Conservation (phyloP, 2,113 vertebrate genomes). For the Pseudorhombus dupliciocellatus region DNA sequence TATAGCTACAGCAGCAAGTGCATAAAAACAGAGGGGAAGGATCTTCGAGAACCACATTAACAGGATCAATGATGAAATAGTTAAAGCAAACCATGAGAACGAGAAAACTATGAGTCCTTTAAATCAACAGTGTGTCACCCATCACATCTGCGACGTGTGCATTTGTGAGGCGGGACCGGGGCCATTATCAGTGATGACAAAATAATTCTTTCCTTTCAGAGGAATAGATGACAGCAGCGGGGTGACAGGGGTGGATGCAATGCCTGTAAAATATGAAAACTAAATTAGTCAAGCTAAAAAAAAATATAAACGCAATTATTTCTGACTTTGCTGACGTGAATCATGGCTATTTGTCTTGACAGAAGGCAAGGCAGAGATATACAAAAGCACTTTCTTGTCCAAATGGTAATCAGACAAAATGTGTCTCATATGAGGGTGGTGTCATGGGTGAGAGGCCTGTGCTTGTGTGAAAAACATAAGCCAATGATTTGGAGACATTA, state of each 20-base stretch:
- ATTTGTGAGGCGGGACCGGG: constrained; percentile 38
- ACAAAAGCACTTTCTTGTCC: background rate
- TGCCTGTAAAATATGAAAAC: constrained; percentile 77
- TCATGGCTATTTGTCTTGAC: background rate
- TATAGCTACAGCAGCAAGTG: background rate
- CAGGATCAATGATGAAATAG: background rate
- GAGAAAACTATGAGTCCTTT: background rate
- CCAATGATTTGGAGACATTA: background rate
- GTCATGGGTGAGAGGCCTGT: background rate
- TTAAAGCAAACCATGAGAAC: background rate
- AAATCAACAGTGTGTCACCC: background rate
- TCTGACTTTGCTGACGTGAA: background rate
- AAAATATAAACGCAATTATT: background rate
- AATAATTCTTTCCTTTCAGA: constrained; percentile 89
- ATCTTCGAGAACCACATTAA: background rate
- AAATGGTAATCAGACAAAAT: background rate
- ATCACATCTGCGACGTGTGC: constrained; percentile 44
- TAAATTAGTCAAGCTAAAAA: background rate
- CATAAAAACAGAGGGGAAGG: background rate
- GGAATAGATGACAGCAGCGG: constrained; percentile 91
- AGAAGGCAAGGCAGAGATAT: background rate
- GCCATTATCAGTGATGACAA: constrained; percentile 89
- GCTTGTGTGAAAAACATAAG: background rate
- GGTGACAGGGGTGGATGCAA: constrained; percentile 89
- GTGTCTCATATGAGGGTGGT: background rate